Evolutionary conservation across 2,888 invertebrate species (phyloP).

Genomic region (Arge pagana): DNA sequence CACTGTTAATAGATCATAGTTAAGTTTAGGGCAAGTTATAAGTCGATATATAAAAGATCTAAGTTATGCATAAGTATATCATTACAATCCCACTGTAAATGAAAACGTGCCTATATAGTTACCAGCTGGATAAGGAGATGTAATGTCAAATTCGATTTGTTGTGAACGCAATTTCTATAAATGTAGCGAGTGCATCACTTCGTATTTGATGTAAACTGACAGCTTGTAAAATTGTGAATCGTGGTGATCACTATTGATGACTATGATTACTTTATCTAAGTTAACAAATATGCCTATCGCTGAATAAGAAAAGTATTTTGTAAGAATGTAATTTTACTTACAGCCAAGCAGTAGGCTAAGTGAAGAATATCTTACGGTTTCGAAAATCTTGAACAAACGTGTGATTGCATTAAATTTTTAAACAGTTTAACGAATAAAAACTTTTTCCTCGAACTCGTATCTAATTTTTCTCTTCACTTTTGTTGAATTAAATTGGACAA

Average conservation of each 20-base stretch:
- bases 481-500: too few species aligned
- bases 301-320: slow-evolving; percentile 42
- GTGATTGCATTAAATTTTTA: slow-evolving; percentile 50
- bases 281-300: slow-evolving; percentile 33
- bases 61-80: slow-evolving; percentile 21
- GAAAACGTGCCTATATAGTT: slow-evolving; percentile 43
- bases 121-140: slow-evolving; percentile 34
- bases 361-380: slow-evolving; percentile 14
- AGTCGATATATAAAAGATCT: slow-evolving; percentile 13
- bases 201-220: slow-evolving; percentile 30
- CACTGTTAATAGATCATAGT: slow-evolving; percentile 22
- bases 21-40: slow-evolving; percentile 18
- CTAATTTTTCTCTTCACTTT: too few species aligned
- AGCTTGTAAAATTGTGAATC: slow-evolving; percentile 43
- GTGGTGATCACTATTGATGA: slow-evolving; percentile 12
- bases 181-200: too few species aligned
- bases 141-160: slow-evolving; percentile 32
- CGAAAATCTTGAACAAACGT: slow-evolving; percentile 45
- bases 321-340: slow-evolving; percentile 31
- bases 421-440: slow-evolving; percentile 52
- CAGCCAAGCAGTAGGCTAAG: slow-evolving; percentile 13
- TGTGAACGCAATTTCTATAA: slow-evolving; percentile 22
- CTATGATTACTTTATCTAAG: slow-evolving; percentile 16
- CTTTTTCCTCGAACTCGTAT: too few species aligned
- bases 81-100: slow-evolving; percentile 28